Conservation (phyloP, 2,888 invertebrate species). For the Cephus nigrinus region DNA sequence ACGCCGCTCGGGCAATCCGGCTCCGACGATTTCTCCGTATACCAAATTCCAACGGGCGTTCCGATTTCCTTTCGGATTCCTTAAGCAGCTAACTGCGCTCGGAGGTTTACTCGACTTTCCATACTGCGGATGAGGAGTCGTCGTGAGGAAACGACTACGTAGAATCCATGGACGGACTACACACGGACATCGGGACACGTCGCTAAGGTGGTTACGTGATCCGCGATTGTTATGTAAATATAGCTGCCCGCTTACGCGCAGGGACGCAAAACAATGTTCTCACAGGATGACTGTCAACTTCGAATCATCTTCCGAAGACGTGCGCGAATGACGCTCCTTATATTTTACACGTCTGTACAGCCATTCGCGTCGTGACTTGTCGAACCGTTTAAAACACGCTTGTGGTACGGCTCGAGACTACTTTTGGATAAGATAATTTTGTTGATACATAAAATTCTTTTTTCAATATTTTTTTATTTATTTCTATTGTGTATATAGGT, state of each 20-base stretch:
- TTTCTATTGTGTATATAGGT: neutral
- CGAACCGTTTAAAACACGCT: neutral
- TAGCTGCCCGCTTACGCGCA: conserved; percentile 47
- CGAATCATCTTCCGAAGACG: neutral
- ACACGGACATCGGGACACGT: conserved; percentile 39
- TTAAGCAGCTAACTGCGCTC: neutral
- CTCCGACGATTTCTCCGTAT: neutral
- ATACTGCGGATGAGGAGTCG: conserved; percentile 35
- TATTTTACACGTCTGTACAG: neutral
- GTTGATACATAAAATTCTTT: neutral
- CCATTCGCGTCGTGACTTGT: neutral
- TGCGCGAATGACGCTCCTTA: neutral
- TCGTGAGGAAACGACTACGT: conserved; percentile 37
- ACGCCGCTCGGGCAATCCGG: neutral
- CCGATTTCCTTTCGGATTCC: conserved; percentile 5
- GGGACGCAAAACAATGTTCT: conserved; percentile 44
- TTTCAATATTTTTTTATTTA: neutral
- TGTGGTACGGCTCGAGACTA: neutral
- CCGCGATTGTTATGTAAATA: conserved; percentile 63
- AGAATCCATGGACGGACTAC: conserved; percentile 24
- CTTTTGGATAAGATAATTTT: neutral
- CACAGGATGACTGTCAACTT: conserved; percentile 49
- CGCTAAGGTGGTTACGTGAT: conserved; percentile 59
- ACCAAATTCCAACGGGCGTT: conserved; percentile 22
- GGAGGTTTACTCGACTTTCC: conserved; percentile 39